A percentile compares a stretch with the other conserved stretches of the same genome.
Conservation (phyloP, 2,113 vertebrate species). For the Macrotis lagotis region DNA sequence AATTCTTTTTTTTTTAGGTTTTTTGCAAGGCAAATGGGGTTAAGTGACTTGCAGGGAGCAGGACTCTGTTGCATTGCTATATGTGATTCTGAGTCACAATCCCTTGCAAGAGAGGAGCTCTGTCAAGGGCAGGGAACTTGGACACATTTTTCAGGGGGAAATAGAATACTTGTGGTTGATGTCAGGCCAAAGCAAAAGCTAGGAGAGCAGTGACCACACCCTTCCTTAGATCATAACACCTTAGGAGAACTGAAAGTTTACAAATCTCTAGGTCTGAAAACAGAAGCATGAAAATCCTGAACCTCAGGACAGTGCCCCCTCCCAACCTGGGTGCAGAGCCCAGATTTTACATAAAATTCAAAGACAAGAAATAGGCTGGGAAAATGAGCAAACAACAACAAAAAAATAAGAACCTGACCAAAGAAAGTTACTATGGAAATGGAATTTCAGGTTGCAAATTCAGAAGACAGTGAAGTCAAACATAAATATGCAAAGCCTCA, state of each 20-base stretch:
- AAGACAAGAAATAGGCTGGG: not conserved
- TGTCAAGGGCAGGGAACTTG: not conserved
- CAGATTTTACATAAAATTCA: not conserved
- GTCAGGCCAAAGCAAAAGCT: too few species aligned
- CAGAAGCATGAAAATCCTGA: not conserved
- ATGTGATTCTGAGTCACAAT: too few species aligned
- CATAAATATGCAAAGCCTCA: too few species aligned
- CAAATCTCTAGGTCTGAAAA: not conserved
- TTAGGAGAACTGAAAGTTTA: not conserved
- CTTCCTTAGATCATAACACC: not conserved
- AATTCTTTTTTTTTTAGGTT: too few species aligned
- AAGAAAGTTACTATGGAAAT: not conserved
- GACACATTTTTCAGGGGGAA: not conserved
- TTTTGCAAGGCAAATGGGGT: too few species aligned
- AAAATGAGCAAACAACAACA: not conserved
- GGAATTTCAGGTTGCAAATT: not conserved
- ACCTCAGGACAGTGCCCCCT: not conserved
- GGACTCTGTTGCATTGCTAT: too few species aligned
- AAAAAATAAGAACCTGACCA: not conserved
- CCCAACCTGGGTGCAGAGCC: not conserved
- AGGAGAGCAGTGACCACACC: not conserved
- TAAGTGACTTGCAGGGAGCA: too few species aligned
- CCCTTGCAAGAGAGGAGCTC: too few species aligned
- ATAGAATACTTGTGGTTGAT: too few species aligned
- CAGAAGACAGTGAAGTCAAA: too few species aligned